These are phyloP conservation scores for Pteropus rufus DNA, from an alignment of 2,797 vertebrate genomes.

Conservation along the genomic window DNA sequence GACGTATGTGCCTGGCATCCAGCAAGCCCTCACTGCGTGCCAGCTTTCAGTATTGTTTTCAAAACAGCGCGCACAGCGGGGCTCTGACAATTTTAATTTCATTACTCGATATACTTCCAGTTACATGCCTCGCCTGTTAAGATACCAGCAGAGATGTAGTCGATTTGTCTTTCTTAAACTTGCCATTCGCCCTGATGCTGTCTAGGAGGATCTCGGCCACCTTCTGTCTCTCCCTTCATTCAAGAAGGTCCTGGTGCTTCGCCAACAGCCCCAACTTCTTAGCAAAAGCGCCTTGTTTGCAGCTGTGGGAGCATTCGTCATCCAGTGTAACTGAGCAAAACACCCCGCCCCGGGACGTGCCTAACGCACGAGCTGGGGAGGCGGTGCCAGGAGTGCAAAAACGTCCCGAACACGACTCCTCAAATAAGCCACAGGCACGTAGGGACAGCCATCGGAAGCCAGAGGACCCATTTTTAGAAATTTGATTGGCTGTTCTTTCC, in stretches of 20 bases:
- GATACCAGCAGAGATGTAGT: neutral
- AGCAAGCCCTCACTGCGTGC: neutral
- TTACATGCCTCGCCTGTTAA: neutral
- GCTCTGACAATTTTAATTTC: conserved; percentile 12
- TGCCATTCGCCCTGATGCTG: neutral
- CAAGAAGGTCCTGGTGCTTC: neutral
- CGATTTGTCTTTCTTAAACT: neutral
- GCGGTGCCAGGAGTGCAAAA: neutral
- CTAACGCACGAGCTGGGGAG: neutral
- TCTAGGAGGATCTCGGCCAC: neutral
- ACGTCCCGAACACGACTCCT: conserved; percentile 39
- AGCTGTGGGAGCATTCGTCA: conserved; percentile 30
- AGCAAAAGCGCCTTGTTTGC: conserved; percentile 36
- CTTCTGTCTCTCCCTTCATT: neutral
- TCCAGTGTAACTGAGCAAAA: conserved; percentile 36
- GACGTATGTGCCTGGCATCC: rapidly evolving
- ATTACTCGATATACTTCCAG: neutral
- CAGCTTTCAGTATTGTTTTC: neutral
- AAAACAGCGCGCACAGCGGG: neutral
- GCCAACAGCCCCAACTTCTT: neutral
- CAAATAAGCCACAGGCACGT: neutral
- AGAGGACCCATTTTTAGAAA: neutral
- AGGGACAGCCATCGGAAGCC: neutral
- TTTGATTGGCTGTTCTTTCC: conserved; percentile 2
- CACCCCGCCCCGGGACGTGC: neutral